A percentile compares a stretch with the other conserved stretches of the same genome.
phyloP scores from a whole-genome alignment of 2,797 vertebrate genomes.

The Schizothorax lantsangensis region DNA sequence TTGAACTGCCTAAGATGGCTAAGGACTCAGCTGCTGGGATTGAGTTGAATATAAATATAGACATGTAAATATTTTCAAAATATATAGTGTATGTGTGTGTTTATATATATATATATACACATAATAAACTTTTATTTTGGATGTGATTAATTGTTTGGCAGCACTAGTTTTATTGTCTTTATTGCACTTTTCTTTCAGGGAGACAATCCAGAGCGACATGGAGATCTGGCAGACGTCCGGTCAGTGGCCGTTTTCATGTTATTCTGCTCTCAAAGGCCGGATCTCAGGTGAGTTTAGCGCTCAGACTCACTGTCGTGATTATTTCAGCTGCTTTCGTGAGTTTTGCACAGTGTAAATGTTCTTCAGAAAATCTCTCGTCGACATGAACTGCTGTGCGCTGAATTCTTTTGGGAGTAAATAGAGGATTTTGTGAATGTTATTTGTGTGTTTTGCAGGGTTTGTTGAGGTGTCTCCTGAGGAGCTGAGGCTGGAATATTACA shows the following conservation, averaged over 20 bases:
- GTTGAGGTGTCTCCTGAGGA: conserved; percentile 90
- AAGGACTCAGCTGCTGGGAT: too few relatives aligned
- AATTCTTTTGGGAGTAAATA: neutral
- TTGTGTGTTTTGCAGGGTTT: conserved; percentile 80
- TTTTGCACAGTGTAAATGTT: neutral
- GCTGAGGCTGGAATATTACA: conserved; percentile 87
- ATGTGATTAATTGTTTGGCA: too few relatives aligned
- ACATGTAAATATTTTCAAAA: too few relatives aligned
- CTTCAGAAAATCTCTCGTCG: neutral
- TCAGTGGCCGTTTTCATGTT: conserved; percentile 92
- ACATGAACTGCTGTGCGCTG: neutral
- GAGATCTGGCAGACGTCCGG: conserved; percentile 88
- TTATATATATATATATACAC: too few relatives aligned
- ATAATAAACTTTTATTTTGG: too few relatives aligned
- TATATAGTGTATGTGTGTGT: too few relatives aligned
- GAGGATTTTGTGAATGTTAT: neutral
- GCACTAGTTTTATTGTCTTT: neutral
- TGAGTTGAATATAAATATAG: too few relatives aligned
- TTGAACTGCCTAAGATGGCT: too few relatives aligned
- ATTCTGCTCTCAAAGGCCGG: conserved; percentile 75
- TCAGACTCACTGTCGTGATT: neutral
- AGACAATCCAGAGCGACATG: conserved; percentile 86
- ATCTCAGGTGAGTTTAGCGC: conserved; percentile 82
- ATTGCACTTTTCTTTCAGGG: conserved; percentile 72
- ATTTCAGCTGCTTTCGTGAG: neutral